Evolutionary conservation across 1,140 invertebrate genomes (phyloP).

Genomic region (Pseudobourletiella spinata): DNA sequence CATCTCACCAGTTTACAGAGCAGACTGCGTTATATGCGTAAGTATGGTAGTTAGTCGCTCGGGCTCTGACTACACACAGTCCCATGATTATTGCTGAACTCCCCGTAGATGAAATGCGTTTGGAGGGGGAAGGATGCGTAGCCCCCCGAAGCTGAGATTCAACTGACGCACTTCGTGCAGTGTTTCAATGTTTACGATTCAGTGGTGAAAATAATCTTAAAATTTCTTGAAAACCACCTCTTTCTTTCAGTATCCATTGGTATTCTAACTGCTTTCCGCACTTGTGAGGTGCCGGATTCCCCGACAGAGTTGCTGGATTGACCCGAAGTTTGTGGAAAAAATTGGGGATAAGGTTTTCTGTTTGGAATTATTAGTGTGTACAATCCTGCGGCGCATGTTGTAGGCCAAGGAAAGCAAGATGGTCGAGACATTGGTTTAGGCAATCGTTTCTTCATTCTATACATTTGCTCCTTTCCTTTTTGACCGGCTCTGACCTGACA

Average conservation of each 20-base stretch:
- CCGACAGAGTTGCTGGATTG: too few relatives aligned
- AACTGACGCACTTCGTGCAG: slow-evolving; percentile 26
- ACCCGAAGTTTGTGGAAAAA: too few relatives aligned
- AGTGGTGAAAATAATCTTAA: background rate
- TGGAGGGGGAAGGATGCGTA: background rate
- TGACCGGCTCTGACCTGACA: slow-evolving; percentile 18
- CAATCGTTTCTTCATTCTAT: slow-evolving; percentile 12
- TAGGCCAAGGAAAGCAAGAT: slow-evolving; percentile 33
- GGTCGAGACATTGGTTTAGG: slow-evolving; percentile 25
- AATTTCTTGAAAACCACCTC: background rate
- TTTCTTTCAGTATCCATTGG: background rate
- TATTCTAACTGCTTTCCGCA: background rate
- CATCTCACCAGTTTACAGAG: too few relatives aligned
- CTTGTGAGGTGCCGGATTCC: background rate
- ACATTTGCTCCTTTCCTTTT: slow-evolving; percentile 18
- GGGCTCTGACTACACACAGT: too few relatives aligned
- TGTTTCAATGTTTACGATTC: slow-evolving; percentile 12
- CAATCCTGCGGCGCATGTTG: slow-evolving; percentile 27
- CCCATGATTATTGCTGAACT: too few relatives aligned
- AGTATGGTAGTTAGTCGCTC: too few relatives aligned
- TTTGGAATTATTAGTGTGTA: background rate
- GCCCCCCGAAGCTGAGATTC: slow-evolving; percentile 16
- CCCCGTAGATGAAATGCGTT: background rate
- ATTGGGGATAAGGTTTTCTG: too few relatives aligned
- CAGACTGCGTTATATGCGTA: too few relatives aligned